Evolutionary conservation across 2,113 vertebrate genomes (phyloP).

Genomic region (Patagioenas fasciata): DNA sequence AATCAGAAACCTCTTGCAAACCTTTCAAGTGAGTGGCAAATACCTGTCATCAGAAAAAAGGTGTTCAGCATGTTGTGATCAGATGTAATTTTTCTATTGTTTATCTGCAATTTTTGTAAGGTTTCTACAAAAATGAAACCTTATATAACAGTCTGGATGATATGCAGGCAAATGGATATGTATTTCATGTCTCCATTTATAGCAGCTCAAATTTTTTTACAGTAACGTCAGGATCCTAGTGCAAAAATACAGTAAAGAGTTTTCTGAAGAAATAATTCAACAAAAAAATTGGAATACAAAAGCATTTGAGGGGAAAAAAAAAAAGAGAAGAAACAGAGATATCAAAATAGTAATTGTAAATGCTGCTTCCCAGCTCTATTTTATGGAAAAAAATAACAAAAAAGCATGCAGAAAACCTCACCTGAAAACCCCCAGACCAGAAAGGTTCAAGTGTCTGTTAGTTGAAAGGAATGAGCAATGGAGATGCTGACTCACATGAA

Average conservation of each 20-base stretch:
- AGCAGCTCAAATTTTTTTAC: neutral
- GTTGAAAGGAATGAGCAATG: neutral
- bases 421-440: neutral
- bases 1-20: neutral
- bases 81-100: neutral
- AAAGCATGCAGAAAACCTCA: accelerated
- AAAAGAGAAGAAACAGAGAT: neutral
- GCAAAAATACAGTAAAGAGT: neutral
- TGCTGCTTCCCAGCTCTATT: neutral
- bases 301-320: neutral
- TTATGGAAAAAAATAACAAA: neutral
- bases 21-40: neutral
- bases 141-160: neutral
- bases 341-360: neutral
- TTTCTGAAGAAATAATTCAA: neutral
- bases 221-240: neutral
- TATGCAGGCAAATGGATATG: neutral
- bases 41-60: neutral
- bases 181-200: neutral
- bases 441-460: neutral
- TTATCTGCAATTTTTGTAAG: neutral
- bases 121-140: neutral
- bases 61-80: accelerated
- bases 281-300: neutral
- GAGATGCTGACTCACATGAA: neutral